A percentile compares a stretch with the other conserved stretches of the same genome.
phyloP scores from a whole-genome alignment of 2,113 vertebrate species.

The Boulengerochromis microlepis region DNA sequence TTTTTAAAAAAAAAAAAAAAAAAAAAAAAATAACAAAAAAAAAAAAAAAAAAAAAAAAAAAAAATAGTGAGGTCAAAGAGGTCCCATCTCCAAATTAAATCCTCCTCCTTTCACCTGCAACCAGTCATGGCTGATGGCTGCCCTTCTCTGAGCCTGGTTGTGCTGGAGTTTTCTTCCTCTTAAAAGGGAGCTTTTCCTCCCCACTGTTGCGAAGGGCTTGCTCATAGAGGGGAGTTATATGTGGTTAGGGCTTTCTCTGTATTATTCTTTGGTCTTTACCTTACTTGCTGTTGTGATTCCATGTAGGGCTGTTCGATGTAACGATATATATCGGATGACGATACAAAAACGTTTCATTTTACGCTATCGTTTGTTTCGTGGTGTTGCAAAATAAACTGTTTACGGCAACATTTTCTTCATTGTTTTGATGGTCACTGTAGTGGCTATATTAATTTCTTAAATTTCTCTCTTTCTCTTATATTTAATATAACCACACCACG shows the following conservation, averaged over 20 bases:
- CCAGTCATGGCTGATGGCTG: not conserved
- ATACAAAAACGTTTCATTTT: not conserved
- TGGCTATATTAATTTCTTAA: not conserved
- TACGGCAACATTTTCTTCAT: not conserved
- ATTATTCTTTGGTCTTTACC: not conserved
- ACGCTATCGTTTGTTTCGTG: fast-evolving
- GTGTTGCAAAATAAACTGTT: not conserved
- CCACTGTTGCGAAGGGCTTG: fast-evolving
- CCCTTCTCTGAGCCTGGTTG: fast-evolving
- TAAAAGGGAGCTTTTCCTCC: not conserved
- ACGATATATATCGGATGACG: not conserved
- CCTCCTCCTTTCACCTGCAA: not conserved
- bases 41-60: fast-evolving
- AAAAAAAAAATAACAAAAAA: not conserved
- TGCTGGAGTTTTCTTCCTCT: not conserved
- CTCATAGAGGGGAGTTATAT: not conserved
- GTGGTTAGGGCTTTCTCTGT: not conserved
- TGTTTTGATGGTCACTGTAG: not conserved
- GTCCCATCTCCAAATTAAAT: not conserved
- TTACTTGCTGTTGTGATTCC: not conserved
- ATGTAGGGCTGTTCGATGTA: not conserved
- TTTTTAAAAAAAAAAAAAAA: fast-evolving
- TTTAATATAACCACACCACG: not conserved
- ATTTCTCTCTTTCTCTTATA: not conserved
- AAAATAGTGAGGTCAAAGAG: not conserved